These are phyloP conservation scores for Hylaea fasciaria DNA, from an alignment of 2,888 invertebrate genomes.

Conservation along the genomic window DNA sequence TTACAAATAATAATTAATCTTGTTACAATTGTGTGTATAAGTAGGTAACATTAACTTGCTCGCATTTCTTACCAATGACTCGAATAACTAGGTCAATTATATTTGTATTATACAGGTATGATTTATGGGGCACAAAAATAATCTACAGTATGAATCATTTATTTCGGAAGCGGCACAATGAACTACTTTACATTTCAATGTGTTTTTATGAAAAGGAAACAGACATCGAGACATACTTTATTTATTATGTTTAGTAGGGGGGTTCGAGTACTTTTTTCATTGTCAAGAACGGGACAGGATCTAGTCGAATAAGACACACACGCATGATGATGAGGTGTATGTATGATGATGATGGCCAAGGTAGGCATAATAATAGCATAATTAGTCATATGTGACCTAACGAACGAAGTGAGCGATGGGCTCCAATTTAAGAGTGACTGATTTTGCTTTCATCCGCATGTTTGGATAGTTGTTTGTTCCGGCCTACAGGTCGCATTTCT, in stretches of 20 bases:
- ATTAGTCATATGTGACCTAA: no score
- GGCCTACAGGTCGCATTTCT: no score
- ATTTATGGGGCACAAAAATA: conserved; percentile 11
- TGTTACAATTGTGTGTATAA: not conserved
- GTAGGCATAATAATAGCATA: no score
- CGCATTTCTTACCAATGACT: conserved; percentile 11
- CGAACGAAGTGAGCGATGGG: no score
- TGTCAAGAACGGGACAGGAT: not conserved
- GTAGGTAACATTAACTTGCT: not conserved
- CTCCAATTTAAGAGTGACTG: no score
- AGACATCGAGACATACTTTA: not conserved
- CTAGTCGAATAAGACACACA: no score
- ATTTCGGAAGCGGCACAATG: conserved; percentile 14
- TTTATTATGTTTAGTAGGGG: not conserved
- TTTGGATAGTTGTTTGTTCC: no score
- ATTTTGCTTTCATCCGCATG: no score
- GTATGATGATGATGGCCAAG: no score
- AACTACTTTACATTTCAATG: conserved; percentile 9
- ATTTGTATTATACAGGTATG: conserved; percentile 5
- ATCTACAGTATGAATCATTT: conserved; percentile 11
- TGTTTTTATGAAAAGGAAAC: conserved; percentile 8
- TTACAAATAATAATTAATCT: no score
- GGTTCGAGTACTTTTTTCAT: no score
- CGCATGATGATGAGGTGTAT: no score
- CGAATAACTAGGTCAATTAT: conserved; percentile 13